Base-by-base conservation (phyloP, 2,888 invertebrate species). In the Tholera decimalis region DNA sequence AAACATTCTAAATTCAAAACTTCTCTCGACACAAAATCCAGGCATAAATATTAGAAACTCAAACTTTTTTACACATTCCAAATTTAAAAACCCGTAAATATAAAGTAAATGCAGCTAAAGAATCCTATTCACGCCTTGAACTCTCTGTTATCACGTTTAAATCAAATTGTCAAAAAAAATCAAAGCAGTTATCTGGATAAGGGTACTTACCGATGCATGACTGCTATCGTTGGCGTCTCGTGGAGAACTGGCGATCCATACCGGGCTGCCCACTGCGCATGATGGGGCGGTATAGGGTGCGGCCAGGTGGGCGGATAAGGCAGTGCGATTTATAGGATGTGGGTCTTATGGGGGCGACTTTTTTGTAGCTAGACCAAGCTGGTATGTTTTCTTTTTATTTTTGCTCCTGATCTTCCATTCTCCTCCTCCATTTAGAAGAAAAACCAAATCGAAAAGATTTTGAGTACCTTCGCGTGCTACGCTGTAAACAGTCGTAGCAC, bases 211-310 rank as follows among this genome's bases (percentile, higher is more conserved):
- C 90, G 88, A 63, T 81, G 72, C 90, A 89, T 89, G 77, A 74
- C 80, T 81, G 67, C 71, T 77, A 67, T 56, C 54, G 43, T 47
- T 75, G 58, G 64, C 65, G 73, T 73, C 77, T 77, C 53, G 60
- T 47, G 73, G 72, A 41, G 62, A 64, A 89, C 90, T 90, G 83
- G 43, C 88, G 88, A 90, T 90, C 90, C 54, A 89, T 90, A 89
- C 83, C 24, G 47, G 61, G 79, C 63, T 60, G 51, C 71, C 75
- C 81, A 89, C 24, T 93, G 93, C 93, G 93, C 93, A 92, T 92
- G 93, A 79, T 86, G 86, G 80, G 81, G 84, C 83, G 77, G 63
- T 65, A 30, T 58, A 78, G 83, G 88, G 72, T 33, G 82, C 33
- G 75, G 77, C 39, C 62, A 83, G 20, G 74, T 39, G 75, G 76